These are phyloP conservation scores for Camponotus floridanus DNA, from an alignment of 1,140 invertebrate species.

Conservation along the genomic window DNA sequence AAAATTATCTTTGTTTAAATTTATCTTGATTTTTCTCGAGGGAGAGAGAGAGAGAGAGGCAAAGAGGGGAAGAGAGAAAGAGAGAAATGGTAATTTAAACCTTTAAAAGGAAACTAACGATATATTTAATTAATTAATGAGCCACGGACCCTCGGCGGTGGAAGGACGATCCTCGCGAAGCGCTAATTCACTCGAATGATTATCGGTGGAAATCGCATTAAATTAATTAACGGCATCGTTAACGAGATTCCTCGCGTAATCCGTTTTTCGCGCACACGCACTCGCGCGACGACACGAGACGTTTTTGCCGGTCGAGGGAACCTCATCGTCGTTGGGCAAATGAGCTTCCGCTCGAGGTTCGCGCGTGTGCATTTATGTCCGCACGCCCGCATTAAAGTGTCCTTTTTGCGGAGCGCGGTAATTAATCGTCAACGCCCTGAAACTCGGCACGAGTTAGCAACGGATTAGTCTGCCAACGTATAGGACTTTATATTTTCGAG, in stretches of 20 bases:
- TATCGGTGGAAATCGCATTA: slow-evolving; percentile 56
- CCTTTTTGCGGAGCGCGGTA: slow-evolving; percentile 30
- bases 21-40: background rate
- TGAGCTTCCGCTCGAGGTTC: slow-evolving; percentile 41
- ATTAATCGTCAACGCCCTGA: slow-evolving; percentile 57
- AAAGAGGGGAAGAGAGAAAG: no score
- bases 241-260: slow-evolving; percentile 60
- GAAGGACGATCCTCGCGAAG: slow-evolving; percentile 25
- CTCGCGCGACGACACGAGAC: background rate
- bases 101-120: background rate
- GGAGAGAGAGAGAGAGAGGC: no score
- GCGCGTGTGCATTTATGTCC: slow-evolving; percentile 40
- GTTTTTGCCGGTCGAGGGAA: slow-evolving; percentile 29
- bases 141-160: background rate
- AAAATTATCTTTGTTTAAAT: background rate
- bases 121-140: slow-evolving; percentile 43
- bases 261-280: slow-evolving; percentile 29
- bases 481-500: slow-evolving; percentile 34
- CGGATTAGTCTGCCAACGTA: slow-evolving; percentile 9
- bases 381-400: slow-evolving; percentile 21
- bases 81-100: no score
- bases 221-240: slow-evolving; percentile 58
- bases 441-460: slow-evolving; percentile 27
- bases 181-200: slow-evolving; percentile 53
- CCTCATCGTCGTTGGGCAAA: slow-evolving; percentile 8